A percentile compares a stretch with the other conserved stretches of the same genome.
Conservation (phyloP, 2,888 invertebrate genomes). For the Drosophila heteroneura region DNA sequence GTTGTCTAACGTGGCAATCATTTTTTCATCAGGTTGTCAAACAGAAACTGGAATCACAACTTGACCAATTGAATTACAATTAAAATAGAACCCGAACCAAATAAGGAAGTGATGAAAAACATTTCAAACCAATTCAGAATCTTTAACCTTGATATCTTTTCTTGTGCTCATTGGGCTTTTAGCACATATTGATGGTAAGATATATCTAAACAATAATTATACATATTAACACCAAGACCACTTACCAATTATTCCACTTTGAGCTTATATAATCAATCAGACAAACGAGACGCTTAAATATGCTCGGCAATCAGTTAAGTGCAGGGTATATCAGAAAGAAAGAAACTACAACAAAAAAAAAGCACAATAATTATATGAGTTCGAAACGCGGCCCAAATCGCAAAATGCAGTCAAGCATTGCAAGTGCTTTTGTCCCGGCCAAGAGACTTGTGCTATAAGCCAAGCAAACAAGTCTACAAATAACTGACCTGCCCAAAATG, state of each 20-base stretch:
- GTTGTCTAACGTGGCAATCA: background rate
- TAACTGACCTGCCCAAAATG: constrained; percentile 75
- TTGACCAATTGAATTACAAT: background rate
- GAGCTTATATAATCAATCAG: background rate
- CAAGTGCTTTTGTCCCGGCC: constrained; percentile 33
- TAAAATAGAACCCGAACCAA: background rate
- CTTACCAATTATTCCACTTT: background rate
- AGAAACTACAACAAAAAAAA: constrained; percentile 12
- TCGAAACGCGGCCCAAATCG: constrained; percentile 63
- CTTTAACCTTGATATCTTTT: background rate
- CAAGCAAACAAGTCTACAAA: constrained; percentile 16
- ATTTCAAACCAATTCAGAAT: background rate
- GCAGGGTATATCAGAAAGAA: constrained; percentile 37
- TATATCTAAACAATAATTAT: background rate
- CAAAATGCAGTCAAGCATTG: constrained; percentile 72
- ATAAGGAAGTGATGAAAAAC: background rate
- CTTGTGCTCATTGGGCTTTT: too few relatives aligned
- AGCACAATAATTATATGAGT: constrained; percentile 67
- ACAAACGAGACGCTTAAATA: background rate
- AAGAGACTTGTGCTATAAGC: constrained; percentile 40
- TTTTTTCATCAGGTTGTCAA: background rate
- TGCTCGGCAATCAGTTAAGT: background rate
- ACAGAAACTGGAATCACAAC: background rate
- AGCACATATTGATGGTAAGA: too few relatives aligned
- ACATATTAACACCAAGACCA: background rate